Evolutionary conservation across 2,888 invertebrate genomes (phyloP).

Genomic region (Lasioglossum marginatum): DNA sequence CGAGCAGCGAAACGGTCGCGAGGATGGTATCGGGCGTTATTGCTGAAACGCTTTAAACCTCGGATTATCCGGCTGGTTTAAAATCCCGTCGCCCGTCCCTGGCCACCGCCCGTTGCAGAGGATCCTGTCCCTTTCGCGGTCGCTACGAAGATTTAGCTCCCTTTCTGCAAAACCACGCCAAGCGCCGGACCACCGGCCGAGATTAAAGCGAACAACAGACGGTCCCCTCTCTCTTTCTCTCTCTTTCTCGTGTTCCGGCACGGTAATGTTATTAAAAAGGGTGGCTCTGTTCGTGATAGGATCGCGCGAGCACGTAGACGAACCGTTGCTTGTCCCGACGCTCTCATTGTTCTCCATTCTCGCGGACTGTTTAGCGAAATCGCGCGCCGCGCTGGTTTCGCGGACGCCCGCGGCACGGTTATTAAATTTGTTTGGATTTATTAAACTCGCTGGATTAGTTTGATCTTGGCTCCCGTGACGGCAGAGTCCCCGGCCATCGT

Average conservation of each 20-base stretch:
- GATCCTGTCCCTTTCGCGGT: constrained; percentile 34
- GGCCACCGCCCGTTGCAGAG: constrained; percentile 32
- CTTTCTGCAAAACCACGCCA: constrained; percentile 15
- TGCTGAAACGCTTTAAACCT: constrained; percentile 76
- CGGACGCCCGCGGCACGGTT: not conserved
- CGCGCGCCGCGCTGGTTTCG: not conserved
- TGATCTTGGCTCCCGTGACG: not conserved
- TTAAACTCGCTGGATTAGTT: constrained; percentile 1
- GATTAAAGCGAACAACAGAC: constrained; percentile 64
- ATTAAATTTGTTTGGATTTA: constrained; percentile 45
- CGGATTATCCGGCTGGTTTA: constrained; percentile 77
- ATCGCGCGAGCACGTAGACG: constrained; percentile 24
- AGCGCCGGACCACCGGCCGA: constrained; percentile 25
- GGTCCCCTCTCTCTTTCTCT: constrained; percentile 3
- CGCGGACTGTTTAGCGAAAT: constrained; percentile 20
- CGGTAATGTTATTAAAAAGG: constrained; percentile 69
- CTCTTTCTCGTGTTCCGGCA: constrained; percentile 20
- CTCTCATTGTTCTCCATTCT: constrained; percentile 30
- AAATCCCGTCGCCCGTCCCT: constrained; percentile 51
- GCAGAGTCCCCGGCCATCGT: not conserved
- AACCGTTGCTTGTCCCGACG: not conserved
- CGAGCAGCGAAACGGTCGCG: constrained; percentile 2
- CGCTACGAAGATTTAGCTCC: constrained; percentile 49
- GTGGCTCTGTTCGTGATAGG: constrained; percentile 24
- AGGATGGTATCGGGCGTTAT: constrained; percentile 63